Base-by-base conservation (phyloP, 2,888 invertebrate genomes). In the Homarus gammarus region DNA sequence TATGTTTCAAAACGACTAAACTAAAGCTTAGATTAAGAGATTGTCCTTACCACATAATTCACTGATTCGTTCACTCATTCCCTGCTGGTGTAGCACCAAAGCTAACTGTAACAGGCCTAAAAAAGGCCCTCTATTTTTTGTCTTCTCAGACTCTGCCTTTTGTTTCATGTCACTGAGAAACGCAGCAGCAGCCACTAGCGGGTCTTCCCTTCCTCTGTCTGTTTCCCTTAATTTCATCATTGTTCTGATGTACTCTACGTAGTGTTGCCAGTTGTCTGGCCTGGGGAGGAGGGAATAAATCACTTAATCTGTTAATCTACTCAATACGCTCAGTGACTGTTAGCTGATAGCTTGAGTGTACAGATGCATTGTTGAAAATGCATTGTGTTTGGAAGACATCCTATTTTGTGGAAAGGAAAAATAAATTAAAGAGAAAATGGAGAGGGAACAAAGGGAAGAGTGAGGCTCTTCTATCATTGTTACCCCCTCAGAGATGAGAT, bases 251-350 rank as follows among this genome's bases (percentile, higher is more conserved):
- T 88, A 92, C n/a, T 83, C 77, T 6, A 90, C 87, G 61, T 92
- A 92, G 49, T 92, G 92, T 40, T 92, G 90, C 92, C 92, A 92
- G 77, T 92, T 92, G 72, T 92, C 92, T 3, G 83, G 90, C 49
- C 90, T 90, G 31, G 68, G 51, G 22, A 51, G 51, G 36, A 18
- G 51, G 84, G 61, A 68, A 89, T 64, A 75, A 36, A 36, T 38
- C n/a, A n/a, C n/a, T n/a, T n/a, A n/a, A n/a, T n/a, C n/a, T n/a
- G n/a, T n/a, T n/a, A n/a, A n/a, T n/a, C n/a, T n/a, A n/a, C n/a
- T n/a, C n/a, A n/a, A n/a, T n/a, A n/a, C n/a, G n/a, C n/a, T n/a
- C n/a, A n/a, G n/a, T n/a, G n/a, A n/a, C n/a, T n/a, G n/a, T n/a
- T n/a, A n/a, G n/a, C n/a, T n/a, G n/a, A n/a, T n/a, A n/a, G n/a